A percentile compares a stretch with the other conserved stretches of the same genome.
Conservation (phyloP, 2,113 vertebrate species). For the Notarius quadriscutis region DNA sequence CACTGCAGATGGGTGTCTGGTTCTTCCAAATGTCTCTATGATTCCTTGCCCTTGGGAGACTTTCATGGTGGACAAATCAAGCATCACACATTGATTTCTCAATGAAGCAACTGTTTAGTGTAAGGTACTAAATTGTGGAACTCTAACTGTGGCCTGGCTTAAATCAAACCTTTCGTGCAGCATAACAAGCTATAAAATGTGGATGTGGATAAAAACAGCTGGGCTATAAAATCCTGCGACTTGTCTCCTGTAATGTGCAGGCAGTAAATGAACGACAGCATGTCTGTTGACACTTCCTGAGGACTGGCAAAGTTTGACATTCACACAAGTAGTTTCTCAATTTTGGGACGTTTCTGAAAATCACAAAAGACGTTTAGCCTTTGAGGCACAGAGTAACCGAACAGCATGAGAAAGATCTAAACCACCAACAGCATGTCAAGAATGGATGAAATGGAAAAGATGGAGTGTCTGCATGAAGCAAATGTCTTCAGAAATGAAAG, state of each 20-base stretch:
- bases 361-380: background rate
- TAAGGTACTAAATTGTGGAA: background rate
- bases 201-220: background rate
- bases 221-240: slow-evolving; percentile 23
- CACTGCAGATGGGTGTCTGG: background rate
- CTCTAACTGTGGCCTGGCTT: background rate
- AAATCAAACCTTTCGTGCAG: background rate
- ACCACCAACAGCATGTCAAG: slow-evolving; percentile 1
- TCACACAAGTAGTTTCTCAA: background rate
- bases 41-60: background rate
- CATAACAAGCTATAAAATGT: background rate
- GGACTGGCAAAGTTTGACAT: slow-evolving; percentile 25
- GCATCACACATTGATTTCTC: background rate
- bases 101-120: background rate
- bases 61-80: background rate
- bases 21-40: background rate
- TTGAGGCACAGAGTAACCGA: background rate
- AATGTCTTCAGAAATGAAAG: slow-evolving; percentile 77
- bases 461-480: slow-evolving; percentile 15
- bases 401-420: background rate
- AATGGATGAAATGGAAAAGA: background rate
- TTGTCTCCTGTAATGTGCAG: background rate
- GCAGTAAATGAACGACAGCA: slow-evolving; percentile 13
- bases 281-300: slow-evolving; percentile 32
- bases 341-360: slow-evolving; percentile 10